Base-by-base conservation (phyloP, 2,888 invertebrate genomes). In the Hipparchia semele region DNA sequence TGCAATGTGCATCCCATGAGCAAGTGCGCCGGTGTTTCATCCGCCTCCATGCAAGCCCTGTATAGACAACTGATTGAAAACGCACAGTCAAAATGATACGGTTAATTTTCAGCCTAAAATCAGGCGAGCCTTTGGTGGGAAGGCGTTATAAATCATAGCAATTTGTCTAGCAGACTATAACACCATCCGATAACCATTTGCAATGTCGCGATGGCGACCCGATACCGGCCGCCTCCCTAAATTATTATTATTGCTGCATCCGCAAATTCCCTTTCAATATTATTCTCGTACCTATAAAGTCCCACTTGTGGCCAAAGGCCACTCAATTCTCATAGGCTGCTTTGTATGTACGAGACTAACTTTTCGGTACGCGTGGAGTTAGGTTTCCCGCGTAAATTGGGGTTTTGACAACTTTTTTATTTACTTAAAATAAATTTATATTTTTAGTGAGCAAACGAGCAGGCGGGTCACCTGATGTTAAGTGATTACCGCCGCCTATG, bases 161-260 rank as follows among this genome's bases (percentile, higher is more conserved):
- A 73, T 73, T 69, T 73, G 72, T 73, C 72, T 53, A n/a, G 64
- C 59, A 53, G 54, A 65, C 72, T 51, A 65, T 65, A 65, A 65
- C 72, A 59, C 45, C 69, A 65, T 73, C 72, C 72, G 72, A 65
- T 69, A 23, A 23, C 70, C 64, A 64, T 70, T 65, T 69, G 65
- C 69, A 13, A 68, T 59, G 68, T 59, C 49, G 49, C 51, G 58
- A 51, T 59, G 7, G 23, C 59, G 23, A 33, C 51, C 58, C 56
- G 59, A 68, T 68, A 68, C 49, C 67, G 67, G 13, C 2, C 12
- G 45, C 12, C 6, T 13, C 59, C 68, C 46, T 59, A 68, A 60
- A 68, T 68, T 68, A 60, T 68, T 68, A 60, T 51, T 68, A 60
- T 60, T 53, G 33, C 51, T 3, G 51, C 10, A 6, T 33, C 49